Base-by-base conservation (phyloP, 2,888 invertebrate species). In the Eulithis testata region DNA sequence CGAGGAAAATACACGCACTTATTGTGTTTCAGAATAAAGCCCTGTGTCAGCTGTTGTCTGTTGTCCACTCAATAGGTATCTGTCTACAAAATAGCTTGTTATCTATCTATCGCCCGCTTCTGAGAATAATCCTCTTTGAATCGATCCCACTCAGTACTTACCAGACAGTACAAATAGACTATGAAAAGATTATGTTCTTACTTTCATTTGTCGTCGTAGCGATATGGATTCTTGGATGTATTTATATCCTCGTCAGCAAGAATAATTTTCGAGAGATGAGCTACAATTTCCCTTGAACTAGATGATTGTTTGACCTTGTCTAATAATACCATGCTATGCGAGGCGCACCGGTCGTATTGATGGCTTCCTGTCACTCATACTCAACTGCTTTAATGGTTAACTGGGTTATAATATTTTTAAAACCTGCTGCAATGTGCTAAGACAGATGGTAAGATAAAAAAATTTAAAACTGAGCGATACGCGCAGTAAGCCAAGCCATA, bases 321-420 rank as follows among this genome's bases (percentile, higher is more conserved):
- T 74, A 79, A 79, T 80, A 81, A 84, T 82, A 75, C 73, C 75
- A 69, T 68, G 71, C 75, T 75, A 69, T 68, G 71, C 74, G 75
- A 78, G 70, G 78, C 74, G 76, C 80, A 77, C 75, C 69, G 76
- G 72, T 77, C 78, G 74, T 79, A 83, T 83, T 82, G 83, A 82
- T 78, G 74, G 76, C 74, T 85, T 87, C 86, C 86, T 84, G 84
- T 63, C 67, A 60, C 71, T 68, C 31, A 31, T 55, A 31, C 31
- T 51, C 31, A 49, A 49, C 47, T 45, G 44, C 45, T 60, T 12
- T 44, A 47, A 56, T 65, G 14, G 55, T 12, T 49, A 37, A 54
- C 65, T 58, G 54, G 60, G 56, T 54, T 43, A 43, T 40, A 44
- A 52, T 14, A 36, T 36, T 27, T 63, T 11, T 40, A 27, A 44